Evolutionary conservation across 2,888 invertebrate genomes (phyloP).

Genomic region (Pogonocherus hispidulus): DNA sequence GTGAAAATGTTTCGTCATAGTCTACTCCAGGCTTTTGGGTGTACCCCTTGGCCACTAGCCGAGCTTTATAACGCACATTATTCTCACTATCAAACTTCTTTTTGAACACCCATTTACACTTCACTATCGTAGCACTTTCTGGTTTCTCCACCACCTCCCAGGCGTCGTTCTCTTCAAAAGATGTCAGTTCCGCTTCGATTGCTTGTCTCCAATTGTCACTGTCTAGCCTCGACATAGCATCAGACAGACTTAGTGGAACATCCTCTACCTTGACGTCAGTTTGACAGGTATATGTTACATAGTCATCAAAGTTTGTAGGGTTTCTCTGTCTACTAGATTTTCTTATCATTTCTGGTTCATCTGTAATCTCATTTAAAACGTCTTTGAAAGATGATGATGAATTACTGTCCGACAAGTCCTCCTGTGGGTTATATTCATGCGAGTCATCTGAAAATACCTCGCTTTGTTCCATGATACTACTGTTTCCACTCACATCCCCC

Average conservation of each 20-base stretch:
- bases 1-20: slow-evolving; percentile 36
- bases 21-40: slow-evolving; percentile 33
- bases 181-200: slow-evolving; percentile 37
- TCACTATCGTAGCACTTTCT: slow-evolving; percentile 36
- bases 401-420: not conserved
- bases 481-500: no score
- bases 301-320: slow-evolving; percentile 23
- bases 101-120: slow-evolving; percentile 48
- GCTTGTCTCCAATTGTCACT: slow-evolving; percentile 40
- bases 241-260: slow-evolving; percentile 34
- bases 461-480: no score
- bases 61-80: slow-evolving; percentile 43
- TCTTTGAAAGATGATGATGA: not conserved
- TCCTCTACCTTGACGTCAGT: slow-evolving; percentile 10
- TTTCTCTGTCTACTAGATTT: slow-evolving; percentile 32
- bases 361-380: no score
- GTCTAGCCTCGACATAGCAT: slow-evolving; percentile 44
- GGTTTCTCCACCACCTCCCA: slow-evolving; percentile 42
- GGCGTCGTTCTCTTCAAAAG: slow-evolving; percentile 44
- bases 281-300: slow-evolving; percentile 30
- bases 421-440: slow-evolving; percentile 18
- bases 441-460: slow-evolving; percentile 2
- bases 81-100: slow-evolving; percentile 45
- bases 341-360: not conserved
- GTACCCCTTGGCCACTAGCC: slow-evolving; percentile 46